Evolutionary conservation across 1,140 invertebrate species (phyloP), one percentile per base, ranked within the genome.

Genomic region (Drosophila chauvacae): DNA sequence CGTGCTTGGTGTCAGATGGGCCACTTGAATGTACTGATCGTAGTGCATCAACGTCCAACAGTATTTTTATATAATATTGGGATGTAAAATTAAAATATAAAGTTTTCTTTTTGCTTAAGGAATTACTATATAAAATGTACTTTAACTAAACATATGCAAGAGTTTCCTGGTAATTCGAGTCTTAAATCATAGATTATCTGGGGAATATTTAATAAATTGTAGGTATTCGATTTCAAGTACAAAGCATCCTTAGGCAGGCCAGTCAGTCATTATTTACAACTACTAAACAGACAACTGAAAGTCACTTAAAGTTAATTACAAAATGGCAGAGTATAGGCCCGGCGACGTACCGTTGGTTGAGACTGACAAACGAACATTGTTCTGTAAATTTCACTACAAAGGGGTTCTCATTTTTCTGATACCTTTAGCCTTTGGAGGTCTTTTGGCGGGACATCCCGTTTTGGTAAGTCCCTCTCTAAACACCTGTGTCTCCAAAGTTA

Each of bases 311-410:
- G 28, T 33, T 18, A 33, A 7, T 47, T 7, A 13, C 14, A 70
- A 37, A 11, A 69, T 33, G 57, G 45, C 33, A 10, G 79, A 81
- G 1, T 84, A 88, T 28, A 88, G 57, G n/a, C 84, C 84, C 0
- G 84, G 84, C 0, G 9, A 28, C 2, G 26, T 71, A 10, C 69
- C 72, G 0, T 63, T 72, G 14, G 69, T 53, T 10, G 70, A 71
- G 39, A 63, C 69, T 20, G 60, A 88, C 44, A 30, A 81, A 3
- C 74, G 84, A 3, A 81, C 48, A 41, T 9, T 50, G 10, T 90
- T 84, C 28, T 90, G 42, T 3, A 72, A 69, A 42, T 90, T 51
- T 20, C 84, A 88, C 50, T 84, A 84, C 13, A 88, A 90, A 42
- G 84, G 84, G 3, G 20, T 62, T 2, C 60, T 88, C 3, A 28